A percentile compares a stretch with the other conserved stretches of the same genome.
Evolutionary conservation across 2,888 invertebrate genomes (phyloP).

Genomic region (Stegana nigrithorax): DNA sequence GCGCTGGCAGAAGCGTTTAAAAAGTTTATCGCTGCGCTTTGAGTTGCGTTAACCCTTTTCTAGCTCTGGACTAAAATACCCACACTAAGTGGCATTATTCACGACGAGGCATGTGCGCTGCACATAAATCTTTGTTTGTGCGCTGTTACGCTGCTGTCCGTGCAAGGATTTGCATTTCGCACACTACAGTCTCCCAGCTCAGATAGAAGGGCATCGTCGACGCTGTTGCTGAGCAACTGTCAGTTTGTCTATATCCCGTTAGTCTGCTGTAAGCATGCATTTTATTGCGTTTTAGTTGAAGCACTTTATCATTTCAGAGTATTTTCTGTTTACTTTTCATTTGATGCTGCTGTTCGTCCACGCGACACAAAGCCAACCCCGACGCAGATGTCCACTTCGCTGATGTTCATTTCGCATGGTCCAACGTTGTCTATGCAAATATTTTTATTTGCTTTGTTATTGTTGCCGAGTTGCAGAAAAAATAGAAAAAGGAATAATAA

Average conservation of each 20-base stretch:
- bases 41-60: too few species aligned
- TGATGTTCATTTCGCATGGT: conserved; percentile 45
- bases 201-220: neutral
- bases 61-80: too few species aligned
- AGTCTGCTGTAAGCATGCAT: conserved; percentile 60
- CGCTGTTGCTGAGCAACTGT: neutral
- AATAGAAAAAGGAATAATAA: conserved; percentile 21
- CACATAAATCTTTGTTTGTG: neutral
- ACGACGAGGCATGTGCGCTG: neutral
- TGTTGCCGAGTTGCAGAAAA: conserved; percentile 25
- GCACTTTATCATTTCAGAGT: conserved; percentile 58
- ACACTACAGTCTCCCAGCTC: neutral
- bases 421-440: conserved; percentile 59
- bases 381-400: conserved; percentile 24
- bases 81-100: too few species aligned
- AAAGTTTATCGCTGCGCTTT: too few species aligned
- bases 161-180: neutral
- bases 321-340: conserved; percentile 59
- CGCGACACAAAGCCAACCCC: neutral
- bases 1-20: too few species aligned
- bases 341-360: conserved; percentile 34
- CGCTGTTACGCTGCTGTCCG: too few species aligned
- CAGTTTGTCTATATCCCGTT: too few species aligned
- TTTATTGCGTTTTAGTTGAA: conserved; percentile 53
- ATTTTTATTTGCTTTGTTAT: conserved; percentile 57